Evolutionary conservation across 2,797 vertebrate species (phyloP), one percentile per base, ranked within the genome.

Genomic region (Poeciliopsis infans): DNA sequence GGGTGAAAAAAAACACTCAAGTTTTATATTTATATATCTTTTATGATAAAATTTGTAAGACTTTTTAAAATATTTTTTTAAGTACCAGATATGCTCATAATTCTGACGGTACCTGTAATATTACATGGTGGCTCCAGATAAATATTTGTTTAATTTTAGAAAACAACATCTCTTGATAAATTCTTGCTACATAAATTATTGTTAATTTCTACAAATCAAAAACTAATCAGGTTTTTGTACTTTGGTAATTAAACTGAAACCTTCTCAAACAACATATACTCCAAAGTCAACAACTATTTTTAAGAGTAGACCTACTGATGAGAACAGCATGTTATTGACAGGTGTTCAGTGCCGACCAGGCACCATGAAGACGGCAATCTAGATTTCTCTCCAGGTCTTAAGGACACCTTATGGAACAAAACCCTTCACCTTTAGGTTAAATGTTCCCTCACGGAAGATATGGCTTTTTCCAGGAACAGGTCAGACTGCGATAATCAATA

Each of bases 371-470:
- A 68, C 20, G 25, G 36, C 25, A 25, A 68, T 68, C 41, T 41
- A 68, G 64, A 68, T 68, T 68, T 68, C 2, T 68, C 10, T 41
- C 20, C 23, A 16, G 77, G 82, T 87, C 83, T 91, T 87, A 93
- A 93, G 89, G 90, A 91, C 84, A 78, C 61, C 74, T 80, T 81
- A 85, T 83, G 85, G 86, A 90, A 84, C 83, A 87, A 88, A 92
- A 79, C 75, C 77, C 83, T 83, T 87, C 80, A 91, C 73, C 84
- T 93, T 93, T 91, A 91, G 85, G 91, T 94, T 92, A 94, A 93
- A 89, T 79, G 81, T 79, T 83, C 81, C 89, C 87, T 87, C 81
- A 79, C 82, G 81, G 75, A 59, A 89, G 91, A 78, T 79, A 89
- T 86, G 87, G 89, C 91, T 92, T 85, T 87, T 85, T 85, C 77